phyloP scores from a whole-genome alignment of 2,888 invertebrate species.

The Atrina japonica region DNA sequence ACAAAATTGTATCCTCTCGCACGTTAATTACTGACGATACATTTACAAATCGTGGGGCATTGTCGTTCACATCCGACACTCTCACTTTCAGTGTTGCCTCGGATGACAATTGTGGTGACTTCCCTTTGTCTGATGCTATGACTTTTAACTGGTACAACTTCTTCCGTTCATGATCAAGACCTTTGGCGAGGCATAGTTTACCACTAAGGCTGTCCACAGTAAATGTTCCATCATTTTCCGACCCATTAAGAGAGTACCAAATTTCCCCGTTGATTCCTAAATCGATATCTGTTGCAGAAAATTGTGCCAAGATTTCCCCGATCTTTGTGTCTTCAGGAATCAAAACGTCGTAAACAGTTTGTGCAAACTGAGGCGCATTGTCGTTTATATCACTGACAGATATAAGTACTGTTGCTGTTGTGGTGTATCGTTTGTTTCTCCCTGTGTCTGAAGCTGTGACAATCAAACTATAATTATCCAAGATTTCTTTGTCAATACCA shows the following conservation, averaged over 20 bases:
- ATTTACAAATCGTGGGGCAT: constrained; percentile 93
- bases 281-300: constrained; percentile 82
- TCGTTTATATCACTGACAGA: constrained; percentile 96
- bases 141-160: constrained; percentile 92
- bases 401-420: constrained; percentile 85
- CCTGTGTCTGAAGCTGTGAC: constrained; percentile 76
- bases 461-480: constrained; percentile 69
- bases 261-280: constrained; percentile 94
- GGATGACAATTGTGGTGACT: constrained; percentile 85
- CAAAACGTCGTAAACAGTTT: constrained; percentile 53
- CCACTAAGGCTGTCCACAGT: constrained; percentile 89
- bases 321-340: constrained; percentile 66
- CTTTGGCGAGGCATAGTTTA: constrained; percentile 94
- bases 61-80: constrained; percentile 96
- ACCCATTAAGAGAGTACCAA: constrained; percentile 92
- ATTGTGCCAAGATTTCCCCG: constrained; percentile 67
- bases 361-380: constrained; percentile 90
- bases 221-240: constrained; percentile 84
- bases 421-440: constrained; percentile 83
- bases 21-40: constrained; percentile 92
- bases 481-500: constrained; percentile 87
- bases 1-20: constrained; percentile 91
- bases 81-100: constrained; percentile 88
- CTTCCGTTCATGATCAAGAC: constrained; percentile 93
- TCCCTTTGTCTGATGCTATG: constrained; percentile 86